Percentiles rank a stretch among this genome's conserved stretches.
These are phyloP conservation scores for Leucophenga montana DNA, from an alignment of 2,888 invertebrate genomes.

Conservation along the genomic window DNA sequence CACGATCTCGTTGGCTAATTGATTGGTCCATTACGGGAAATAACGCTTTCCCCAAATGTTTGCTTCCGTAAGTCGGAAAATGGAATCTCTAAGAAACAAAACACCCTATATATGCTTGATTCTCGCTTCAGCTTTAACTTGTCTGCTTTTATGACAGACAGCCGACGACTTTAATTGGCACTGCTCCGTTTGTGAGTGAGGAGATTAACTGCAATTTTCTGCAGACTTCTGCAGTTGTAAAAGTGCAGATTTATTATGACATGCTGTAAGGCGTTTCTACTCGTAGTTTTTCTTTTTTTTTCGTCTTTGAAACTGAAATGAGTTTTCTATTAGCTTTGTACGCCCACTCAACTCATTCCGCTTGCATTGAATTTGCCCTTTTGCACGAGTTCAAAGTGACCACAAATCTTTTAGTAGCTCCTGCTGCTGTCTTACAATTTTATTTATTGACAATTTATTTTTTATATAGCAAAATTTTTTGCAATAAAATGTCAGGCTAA, in stretches of 20 bases:
- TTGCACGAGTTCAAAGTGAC: constrained; percentile 9
- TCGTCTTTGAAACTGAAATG: neutral
- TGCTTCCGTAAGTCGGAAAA: too few species aligned
- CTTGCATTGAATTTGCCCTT: constrained; percentile 3
- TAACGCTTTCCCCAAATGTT: too few species aligned
- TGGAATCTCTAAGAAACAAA: too few species aligned
- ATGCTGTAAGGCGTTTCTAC: too few species aligned
- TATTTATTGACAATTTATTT: constrained; percentile 61
- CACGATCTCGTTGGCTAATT: too few species aligned
- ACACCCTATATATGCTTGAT: too few species aligned
- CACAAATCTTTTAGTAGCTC: constrained; percentile 19
- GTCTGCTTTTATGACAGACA: neutral
- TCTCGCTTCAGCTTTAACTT: constrained; percentile 1
- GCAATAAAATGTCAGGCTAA: too few species aligned
- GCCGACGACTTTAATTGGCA: constrained; percentile 17
- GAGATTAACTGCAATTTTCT: too few species aligned
- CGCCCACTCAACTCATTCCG: constrained; percentile 33
- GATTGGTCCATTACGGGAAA: too few species aligned
- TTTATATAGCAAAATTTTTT: constrained; percentile 45
- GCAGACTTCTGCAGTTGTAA: too few species aligned
- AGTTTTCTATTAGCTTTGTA: constrained; percentile 36
- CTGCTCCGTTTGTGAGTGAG: neutral
- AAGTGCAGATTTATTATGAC: too few species aligned
- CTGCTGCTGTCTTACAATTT: constrained; percentile 28
- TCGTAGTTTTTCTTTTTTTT: too few species aligned